phyloP scores from a whole-genome alignment of 1,140 invertebrate genomes.

The Heliconius congener region DNA sequence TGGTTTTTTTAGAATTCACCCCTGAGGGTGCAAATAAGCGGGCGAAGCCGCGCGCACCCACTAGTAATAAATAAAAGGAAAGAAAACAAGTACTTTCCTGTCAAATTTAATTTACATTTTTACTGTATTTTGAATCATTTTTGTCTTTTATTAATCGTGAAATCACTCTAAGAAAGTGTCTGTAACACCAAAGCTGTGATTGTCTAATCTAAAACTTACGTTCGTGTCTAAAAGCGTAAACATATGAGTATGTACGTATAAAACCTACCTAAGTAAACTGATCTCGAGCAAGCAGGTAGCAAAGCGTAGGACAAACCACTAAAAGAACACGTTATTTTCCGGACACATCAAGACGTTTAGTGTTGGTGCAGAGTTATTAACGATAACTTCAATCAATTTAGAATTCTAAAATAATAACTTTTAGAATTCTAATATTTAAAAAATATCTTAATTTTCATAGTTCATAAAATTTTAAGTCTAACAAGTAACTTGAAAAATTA shows the following conservation, averaged over 20 bases:
- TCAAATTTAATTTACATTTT: not conserved
- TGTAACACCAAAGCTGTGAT: not conserved
- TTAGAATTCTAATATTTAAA: too few species aligned
- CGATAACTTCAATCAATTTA: not conserved
- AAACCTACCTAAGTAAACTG: slow-evolving; percentile 47
- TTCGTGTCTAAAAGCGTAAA: slow-evolving; percentile 29
- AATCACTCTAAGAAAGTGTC: not conserved
- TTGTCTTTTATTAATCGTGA: not conserved
- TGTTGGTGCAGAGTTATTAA: slow-evolving; percentile 32
- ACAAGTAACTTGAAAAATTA: too few species aligned
- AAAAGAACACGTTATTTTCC: slow-evolving; percentile 72
- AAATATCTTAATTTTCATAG: too few species aligned
- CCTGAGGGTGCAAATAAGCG: too few species aligned
- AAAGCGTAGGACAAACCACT: slow-evolving; percentile 67
- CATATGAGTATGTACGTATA: slow-evolving; percentile 27
- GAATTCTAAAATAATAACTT: too few species aligned
- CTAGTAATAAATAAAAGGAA: too few species aligned
- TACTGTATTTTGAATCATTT: not conserved
- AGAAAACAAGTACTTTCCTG: too few species aligned
- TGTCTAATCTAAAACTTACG: slow-evolving; percentile 37
- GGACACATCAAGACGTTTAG: slow-evolving; percentile 60
- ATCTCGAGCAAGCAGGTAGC: slow-evolving; percentile 58
- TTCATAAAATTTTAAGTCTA: too few species aligned
- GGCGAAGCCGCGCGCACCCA: too few species aligned
- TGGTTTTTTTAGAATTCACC: too few species aligned